A percentile compares a stretch with the other conserved stretches of the same genome.
These are phyloP conservation scores for Datnioides undecimradiatus DNA, from an alignment of 2,113 vertebrate genomes.

Conservation along the genomic window DNA sequence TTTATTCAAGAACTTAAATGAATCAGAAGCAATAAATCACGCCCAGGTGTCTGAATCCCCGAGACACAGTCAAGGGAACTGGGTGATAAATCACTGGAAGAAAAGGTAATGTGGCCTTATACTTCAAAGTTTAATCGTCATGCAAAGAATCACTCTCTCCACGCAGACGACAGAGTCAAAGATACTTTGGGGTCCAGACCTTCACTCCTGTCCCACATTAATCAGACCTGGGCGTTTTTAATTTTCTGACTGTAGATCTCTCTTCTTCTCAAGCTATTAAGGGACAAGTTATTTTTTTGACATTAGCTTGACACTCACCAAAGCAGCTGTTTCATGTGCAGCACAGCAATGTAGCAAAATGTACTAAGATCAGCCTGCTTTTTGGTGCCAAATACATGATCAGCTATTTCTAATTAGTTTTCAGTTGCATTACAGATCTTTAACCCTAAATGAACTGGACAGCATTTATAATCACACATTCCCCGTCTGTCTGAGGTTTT, in stretches of 20 bases:
- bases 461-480: neutral
- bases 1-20: slow-evolving; percentile 74
- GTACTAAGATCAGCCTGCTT: too few species aligned
- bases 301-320: slow-evolving; percentile 42
- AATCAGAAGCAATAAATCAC: slow-evolving; percentile 66
- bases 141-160: slow-evolving; percentile 71
- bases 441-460: neutral
- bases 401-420: neutral
- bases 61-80: slow-evolving; percentile 80
- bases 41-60: slow-evolving; percentile 32
- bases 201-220: slow-evolving; percentile 74
- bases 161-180: slow-evolving; percentile 30
- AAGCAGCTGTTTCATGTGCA: slow-evolving; percentile 56
- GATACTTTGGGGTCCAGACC: slow-evolving; percentile 66
- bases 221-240: slow-evolving; percentile 62
- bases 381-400: neutral
- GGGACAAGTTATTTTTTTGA: slow-evolving; percentile 54
- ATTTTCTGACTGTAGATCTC: slow-evolving; percentile 54
- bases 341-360: neutral
- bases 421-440: neutral
- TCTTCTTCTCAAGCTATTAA: slow-evolving; percentile 29
- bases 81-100: slow-evolving; percentile 75
- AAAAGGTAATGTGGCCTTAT: slow-evolving; percentile 78
- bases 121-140: slow-evolving; percentile 75
- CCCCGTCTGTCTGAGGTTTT: neutral